Evolutionary conservation across 92 coral and sea anemone genomes (phyloP), one percentile per base, ranked within the genome.

Genomic region (Porites lobata): DNA sequence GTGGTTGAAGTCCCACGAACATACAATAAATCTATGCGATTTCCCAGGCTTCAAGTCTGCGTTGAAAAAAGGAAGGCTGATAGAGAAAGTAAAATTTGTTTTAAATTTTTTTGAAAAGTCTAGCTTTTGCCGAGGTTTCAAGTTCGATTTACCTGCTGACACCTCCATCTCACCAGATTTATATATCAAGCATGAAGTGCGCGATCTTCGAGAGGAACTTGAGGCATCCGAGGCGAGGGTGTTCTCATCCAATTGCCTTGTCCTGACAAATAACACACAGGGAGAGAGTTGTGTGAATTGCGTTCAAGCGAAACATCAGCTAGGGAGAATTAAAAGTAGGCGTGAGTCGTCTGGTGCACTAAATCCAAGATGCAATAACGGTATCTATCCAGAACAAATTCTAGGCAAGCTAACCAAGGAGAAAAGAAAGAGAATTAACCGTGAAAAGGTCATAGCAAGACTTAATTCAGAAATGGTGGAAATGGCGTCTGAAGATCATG

Each of bases 401-500:
- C 52, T 66, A 32, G 71, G 64, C 71, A 85, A 76, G 19, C 12
- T 77, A 3, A 14, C 53, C 13, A 50, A 63, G 5, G 62, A 56
- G 57, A 78, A 77, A 68, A 78, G 57, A 57, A 11, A 13, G n/a
- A 43, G n/a, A 26, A 21, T 21, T 11, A 75, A 75, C 65, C 47
- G n/a, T 15, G 65, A 66, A 59, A 79, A 81, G 77, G 7, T 1
- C 58, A 84, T 38, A 72, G 58, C 64, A 56, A 47, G 52, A 65
- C 65, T 86, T 2, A 57, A 85, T 15, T 10, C 57, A 29, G 87
- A 91, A 61, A 79, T 86, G 90, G 9, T 91, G 1, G 76, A 73
- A 47, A 65, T 91, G 81, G 91, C 5, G 17, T 19, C 77, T 65
- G 83, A 75, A 3, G 94, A 91, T 50, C 84, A 86, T 63, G 50